Evolutionary conservation across 2,113 vertebrate species (phyloP), one percentile per base, ranked within the genome.

Genomic region (Nyctibius bracteatus): DNA sequence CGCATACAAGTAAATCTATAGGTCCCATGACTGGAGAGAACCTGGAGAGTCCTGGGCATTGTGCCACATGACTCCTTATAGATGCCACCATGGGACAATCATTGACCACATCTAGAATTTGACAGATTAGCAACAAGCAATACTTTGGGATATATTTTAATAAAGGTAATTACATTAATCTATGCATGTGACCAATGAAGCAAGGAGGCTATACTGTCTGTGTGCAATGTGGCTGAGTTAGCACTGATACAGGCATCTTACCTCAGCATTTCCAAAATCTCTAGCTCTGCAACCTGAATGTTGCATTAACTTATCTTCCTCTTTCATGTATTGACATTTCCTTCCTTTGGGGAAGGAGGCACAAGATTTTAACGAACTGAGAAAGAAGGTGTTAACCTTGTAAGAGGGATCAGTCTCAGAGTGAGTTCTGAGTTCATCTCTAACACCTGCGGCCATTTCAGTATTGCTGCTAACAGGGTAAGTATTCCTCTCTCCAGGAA

Each of bases 231-330:
- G 90, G 91, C 91, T 93, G 94, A 90, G 84, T 52, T 94, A 80
- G 91, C 87, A 46, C 22, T 1, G 9, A 41, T 16, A 43, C 16
- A 72, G 89, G 74, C 74, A 57, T n/a, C 94, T 88, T 85, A 88
- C 54, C 58, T 90, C 92, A 90, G 94, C 87, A 68, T 23, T 84
- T 89, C 94, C 93, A 63, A 94, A 90, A 92, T 82, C 78, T 89
- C 57, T 47, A 73, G 84, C 89, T 91, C 87, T 85, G 90, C 89
- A 94, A 77, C 81, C 81, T 80, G 81, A 57, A 61, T 31, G 68
- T 54, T 91, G 93, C 74, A 80, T 49, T 91, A 78, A 81, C 86
- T 63, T 91, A 55, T 57, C 77, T 89, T 87, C 74, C 65, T 59
- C 87, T 92, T 70, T 79, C 81, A 44, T 23, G 52, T 91, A 87